A percentile compares a stretch with the other conserved stretches of the same genome.
These are phyloP conservation scores for Ligdia adustata DNA, from an alignment of 2,888 invertebrate species.

Conservation along the genomic window DNA sequence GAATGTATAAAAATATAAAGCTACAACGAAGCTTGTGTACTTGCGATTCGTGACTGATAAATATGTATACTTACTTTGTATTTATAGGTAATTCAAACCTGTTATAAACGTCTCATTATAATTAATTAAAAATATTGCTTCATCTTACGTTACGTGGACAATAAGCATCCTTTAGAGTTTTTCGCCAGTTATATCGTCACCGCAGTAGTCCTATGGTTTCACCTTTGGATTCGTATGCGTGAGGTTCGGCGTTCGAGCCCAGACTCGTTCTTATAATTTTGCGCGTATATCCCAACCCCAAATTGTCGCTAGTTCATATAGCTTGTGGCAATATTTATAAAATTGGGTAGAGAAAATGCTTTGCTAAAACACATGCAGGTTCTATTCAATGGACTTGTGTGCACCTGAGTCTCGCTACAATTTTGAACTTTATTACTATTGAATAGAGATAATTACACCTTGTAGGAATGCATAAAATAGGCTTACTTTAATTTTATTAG, in stretches of 20 bases:
- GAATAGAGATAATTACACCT: too few species aligned
- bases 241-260: conserved; percentile 26
- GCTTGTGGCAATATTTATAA: conserved; percentile 44
- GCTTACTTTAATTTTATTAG: too few species aligned
- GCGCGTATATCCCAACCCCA: conserved; percentile 50
- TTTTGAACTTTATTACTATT: conserved; percentile 21
- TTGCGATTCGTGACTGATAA: too few species aligned
- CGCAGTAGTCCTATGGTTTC: conserved; percentile 8
- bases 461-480: too few species aligned
- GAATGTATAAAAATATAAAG: too few species aligned
- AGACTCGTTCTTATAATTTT: background rate
- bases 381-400: conserved; percentile 61
- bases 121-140: too few species aligned
- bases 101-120: too few species aligned
- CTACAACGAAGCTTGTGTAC: too few species aligned
- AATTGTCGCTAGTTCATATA: conserved; percentile 51
- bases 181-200: background rate
- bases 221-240: conserved; percentile 5
- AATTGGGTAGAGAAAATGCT: conserved; percentile 63
- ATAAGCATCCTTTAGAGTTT: background rate
- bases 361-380: conserved; percentile 69
- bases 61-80: too few species aligned
- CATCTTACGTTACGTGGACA: too few species aligned
- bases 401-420: conserved; percentile 68
- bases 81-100: too few species aligned